Evolutionary conservation across 2,113 vertebrate species (phyloP).

Genomic region (Hystrix brachyura): DNA sequence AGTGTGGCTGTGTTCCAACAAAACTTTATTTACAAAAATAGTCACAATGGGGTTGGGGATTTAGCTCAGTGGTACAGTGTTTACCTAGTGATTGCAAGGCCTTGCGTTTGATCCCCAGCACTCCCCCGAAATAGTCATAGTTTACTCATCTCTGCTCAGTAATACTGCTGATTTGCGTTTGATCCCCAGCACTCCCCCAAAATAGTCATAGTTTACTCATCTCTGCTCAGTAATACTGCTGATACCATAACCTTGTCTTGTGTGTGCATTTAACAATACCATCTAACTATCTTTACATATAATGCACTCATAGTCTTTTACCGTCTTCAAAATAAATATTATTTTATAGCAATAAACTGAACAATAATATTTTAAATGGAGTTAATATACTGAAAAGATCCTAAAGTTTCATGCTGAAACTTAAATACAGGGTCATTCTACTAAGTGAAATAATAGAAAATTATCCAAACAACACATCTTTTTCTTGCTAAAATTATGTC

Average conservation of each 20-base stretch:
- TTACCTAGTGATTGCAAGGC: too few species aligned
- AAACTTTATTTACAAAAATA: background rate
- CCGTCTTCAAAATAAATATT: conserved; percentile 27
- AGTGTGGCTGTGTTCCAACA: background rate
- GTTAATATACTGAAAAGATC: background rate
- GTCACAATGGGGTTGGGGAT: too few species aligned
- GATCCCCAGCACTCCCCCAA: too few species aligned
- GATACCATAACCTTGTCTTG: background rate
- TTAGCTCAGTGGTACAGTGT: too few species aligned
- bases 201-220: too few species aligned
- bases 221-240: background rate
- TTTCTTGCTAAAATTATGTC: conserved; percentile 22
- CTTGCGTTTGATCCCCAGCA: too few species aligned
- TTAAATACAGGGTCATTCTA: background rate
- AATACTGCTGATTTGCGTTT: background rate
- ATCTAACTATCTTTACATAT: conserved; percentile 21
- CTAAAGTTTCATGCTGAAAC: background rate
- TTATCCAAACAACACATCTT: background rate
- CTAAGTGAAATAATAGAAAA: background rate
- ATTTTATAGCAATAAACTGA: conserved; percentile 35
- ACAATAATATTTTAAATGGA: background rate
- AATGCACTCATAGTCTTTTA: conserved; percentile 14
- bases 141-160: background rate
- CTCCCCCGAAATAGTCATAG: too few species aligned
- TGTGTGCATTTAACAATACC: background rate